These are phyloP conservation scores for Chirona hameri DNA, from an alignment of 2,888 invertebrate genomes.

Conservation along the genomic window DNA sequence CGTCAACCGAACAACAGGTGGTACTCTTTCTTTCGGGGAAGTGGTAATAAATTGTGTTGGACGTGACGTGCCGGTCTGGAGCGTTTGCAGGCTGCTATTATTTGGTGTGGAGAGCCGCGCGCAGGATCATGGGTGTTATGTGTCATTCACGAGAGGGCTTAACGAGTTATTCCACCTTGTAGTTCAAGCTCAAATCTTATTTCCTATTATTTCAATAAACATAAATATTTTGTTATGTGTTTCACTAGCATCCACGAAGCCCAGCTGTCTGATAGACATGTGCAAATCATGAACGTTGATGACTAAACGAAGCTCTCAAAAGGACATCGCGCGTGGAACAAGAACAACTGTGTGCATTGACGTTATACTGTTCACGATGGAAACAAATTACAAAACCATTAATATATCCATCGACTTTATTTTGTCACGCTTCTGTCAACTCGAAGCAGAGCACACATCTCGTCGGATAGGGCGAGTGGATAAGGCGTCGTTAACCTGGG, in stretches of 20 bases:
- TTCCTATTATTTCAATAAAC: constrained; percentile 29
- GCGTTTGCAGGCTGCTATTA: constrained; percentile 25
- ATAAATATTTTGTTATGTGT: constrained; percentile 7
- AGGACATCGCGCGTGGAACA: too few species aligned
- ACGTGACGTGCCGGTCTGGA: neutral
- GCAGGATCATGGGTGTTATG: constrained; percentile 14
- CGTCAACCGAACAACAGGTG: neutral
- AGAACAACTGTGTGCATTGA: too few species aligned
- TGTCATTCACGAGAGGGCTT: constrained; percentile 28
- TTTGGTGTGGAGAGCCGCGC: neutral
- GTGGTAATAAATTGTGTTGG: constrained; percentile 26
- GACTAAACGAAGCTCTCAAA: too few species aligned
- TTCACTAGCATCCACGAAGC: neutral
- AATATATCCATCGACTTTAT: too few species aligned
- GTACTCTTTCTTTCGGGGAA: constrained; percentile 23
- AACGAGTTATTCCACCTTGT: constrained; percentile 29
- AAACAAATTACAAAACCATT: too few species aligned
- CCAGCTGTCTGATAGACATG: too few species aligned
- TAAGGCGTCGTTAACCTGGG: neutral
- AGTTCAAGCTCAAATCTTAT: constrained; percentile 29
- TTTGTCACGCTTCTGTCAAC: too few species aligned
- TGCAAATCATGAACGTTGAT: too few species aligned
- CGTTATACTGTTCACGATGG: too few species aligned
- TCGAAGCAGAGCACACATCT: too few species aligned
- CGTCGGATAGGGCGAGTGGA: too few species aligned